Evolutionary conservation across 2,113 vertebrate genomes (phyloP).

Genomic region (Chaetodon trifascialis): DNA sequence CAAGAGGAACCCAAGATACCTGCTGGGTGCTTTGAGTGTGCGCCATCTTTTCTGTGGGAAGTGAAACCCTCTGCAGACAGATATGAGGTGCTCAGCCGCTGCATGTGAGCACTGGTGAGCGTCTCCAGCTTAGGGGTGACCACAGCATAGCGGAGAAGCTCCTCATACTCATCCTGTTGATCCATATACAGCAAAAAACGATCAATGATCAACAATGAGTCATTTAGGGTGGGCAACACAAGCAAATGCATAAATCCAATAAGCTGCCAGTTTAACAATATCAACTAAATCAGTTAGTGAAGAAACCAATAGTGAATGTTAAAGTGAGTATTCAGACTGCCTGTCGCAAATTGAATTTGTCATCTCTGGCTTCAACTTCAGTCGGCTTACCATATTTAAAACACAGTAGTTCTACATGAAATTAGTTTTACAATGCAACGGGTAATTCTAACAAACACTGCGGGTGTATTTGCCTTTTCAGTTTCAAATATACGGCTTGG

Average conservation of each 20-base stretch:
- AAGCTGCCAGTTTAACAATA: not conserved
- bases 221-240: not conserved
- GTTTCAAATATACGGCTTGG: not conserved
- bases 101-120: conserved; percentile 48
- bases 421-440: too few relatives aligned
- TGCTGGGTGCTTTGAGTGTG: conserved; percentile 63
- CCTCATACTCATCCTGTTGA: conserved; percentile 93
- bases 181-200: conserved; percentile 28
- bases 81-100: conserved; percentile 70
- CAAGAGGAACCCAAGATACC: conserved; percentile 70
- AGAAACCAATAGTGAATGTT: not conserved
- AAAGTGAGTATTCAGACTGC: not conserved
- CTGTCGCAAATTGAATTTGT: not conserved
- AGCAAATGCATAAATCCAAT: not conserved
- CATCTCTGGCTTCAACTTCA: not conserved
- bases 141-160: conserved; percentile 88
- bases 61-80: conserved; percentile 56
- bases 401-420: not conserved
- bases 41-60: conserved; percentile 65
- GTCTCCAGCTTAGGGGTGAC: conserved; percentile 87
- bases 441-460: not conserved
- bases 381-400: not conserved
- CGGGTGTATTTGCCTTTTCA: not conserved
- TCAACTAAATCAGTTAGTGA: not conserved
- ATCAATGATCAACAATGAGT: not conserved